phyloP scores from a whole-genome alignment of 2,888 invertebrate species.

The Drosophila koepferae region DNA sequence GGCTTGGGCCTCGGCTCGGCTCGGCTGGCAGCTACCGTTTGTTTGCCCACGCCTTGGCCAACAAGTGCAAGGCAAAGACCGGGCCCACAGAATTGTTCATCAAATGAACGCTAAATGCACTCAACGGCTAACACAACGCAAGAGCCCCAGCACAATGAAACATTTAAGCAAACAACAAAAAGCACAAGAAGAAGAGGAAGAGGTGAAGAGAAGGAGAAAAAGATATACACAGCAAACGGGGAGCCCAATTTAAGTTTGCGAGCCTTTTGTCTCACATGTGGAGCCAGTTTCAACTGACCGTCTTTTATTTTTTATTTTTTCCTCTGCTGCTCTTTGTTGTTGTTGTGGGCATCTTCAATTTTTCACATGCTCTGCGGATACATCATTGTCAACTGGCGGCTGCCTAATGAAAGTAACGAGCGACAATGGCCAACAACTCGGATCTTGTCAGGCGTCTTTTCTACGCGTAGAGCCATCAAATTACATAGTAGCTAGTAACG shows the following conservation, averaged over 20 bases:
- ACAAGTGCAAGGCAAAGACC: slow-evolving; percentile 67
- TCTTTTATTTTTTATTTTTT: slow-evolving; percentile 36
- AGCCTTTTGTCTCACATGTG: slow-evolving; percentile 60
- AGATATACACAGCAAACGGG: slow-evolving; percentile 26
- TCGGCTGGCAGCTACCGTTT: slow-evolving; percentile 68
- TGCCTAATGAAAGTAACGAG: slow-evolving; percentile 78
- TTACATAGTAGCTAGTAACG: slow-evolving; percentile 30
- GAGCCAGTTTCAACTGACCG: slow-evolving; percentile 48
- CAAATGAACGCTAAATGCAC: slow-evolving; percentile 75
- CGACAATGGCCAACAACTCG: slow-evolving; percentile 65
- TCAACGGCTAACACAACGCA: slow-evolving; percentile 34
- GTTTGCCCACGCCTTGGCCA: slow-evolving; percentile 71
- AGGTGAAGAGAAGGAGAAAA: background rate
- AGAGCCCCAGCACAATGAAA: slow-evolving; percentile 64
- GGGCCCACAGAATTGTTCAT: slow-evolving; percentile 72
- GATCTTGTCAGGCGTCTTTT: slow-evolving; percentile 37
- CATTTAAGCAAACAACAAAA: slow-evolving; percentile 72
- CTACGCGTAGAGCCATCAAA: slow-evolving; percentile 52
- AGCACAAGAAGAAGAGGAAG: background rate
- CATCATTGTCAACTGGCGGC: slow-evolving; percentile 80
- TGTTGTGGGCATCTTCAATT: slow-evolving; percentile 61
- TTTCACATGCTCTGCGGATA: slow-evolving; percentile 80
- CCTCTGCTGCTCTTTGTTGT: slow-evolving; percentile 21
- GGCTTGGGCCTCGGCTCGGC: slow-evolving; percentile 10
- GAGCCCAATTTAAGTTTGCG: slow-evolving; percentile 76